Evolutionary conservation across 1,140 invertebrate genomes (phyloP).

Genomic region (Stegodyphus dumicola): DNA sequence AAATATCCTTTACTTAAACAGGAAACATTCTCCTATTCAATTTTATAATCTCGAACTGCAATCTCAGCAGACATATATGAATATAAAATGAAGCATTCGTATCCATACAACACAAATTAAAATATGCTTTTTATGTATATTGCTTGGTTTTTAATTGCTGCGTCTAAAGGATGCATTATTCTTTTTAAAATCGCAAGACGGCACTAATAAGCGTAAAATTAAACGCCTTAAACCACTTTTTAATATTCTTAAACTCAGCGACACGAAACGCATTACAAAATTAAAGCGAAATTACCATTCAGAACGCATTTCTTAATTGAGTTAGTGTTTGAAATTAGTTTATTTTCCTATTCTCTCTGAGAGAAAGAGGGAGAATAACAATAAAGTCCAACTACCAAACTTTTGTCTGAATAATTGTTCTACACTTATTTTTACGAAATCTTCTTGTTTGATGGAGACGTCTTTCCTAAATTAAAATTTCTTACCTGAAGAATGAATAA

Average conservation of each 20-base stretch:
- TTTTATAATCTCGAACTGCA: too few relatives aligned
- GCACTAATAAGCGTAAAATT: conserved; percentile 22
- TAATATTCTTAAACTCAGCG: conserved; percentile 4
- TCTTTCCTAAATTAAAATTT: conserved; percentile 35
- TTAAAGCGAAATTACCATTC: conserved; percentile 43
- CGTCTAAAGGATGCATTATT: too few relatives aligned
- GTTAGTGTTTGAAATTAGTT: conserved; percentile 21
- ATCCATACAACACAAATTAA: too few relatives aligned
- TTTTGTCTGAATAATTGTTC: conserved; percentile 31
- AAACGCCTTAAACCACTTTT: conserved; percentile 28
- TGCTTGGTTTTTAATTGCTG: too few relatives aligned
- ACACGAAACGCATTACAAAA: conserved; percentile 16
- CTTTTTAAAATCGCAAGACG: background rate
- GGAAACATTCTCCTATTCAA: too few relatives aligned
- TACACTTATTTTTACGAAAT: background rate
- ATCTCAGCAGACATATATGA: too few relatives aligned
- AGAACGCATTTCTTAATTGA: conserved; percentile 26
- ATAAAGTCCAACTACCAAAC: conserved; percentile 16
- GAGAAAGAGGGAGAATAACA: background rate
- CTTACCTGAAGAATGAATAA: conserved; percentile 13
- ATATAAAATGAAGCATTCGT: too few relatives aligned
- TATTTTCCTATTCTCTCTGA: conserved; percentile 19
- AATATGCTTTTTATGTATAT: too few relatives aligned
- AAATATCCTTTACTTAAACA: too few relatives aligned
- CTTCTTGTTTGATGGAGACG: background rate